Percentiles rank a stretch among this genome's conserved stretches.
Evolutionary conservation across 2,113 vertebrate species (phyloP).

Genomic region (Clarias gariepinus): DNA sequence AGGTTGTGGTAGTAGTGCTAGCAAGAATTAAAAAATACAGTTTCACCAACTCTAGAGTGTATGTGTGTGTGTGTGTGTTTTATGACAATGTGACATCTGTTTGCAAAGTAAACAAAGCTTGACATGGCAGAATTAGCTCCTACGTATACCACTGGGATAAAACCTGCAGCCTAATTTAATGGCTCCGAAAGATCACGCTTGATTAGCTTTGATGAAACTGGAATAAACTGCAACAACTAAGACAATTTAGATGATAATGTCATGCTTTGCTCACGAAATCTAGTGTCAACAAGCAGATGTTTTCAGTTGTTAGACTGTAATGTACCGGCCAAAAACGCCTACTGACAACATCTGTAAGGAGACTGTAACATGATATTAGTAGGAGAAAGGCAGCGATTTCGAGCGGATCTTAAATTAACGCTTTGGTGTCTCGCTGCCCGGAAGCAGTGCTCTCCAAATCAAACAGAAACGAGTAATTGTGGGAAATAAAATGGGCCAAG

Average conservation of each 20-base stretch:
- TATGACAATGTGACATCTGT: background rate
- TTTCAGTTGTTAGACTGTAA: background rate
- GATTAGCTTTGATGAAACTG: constrained; percentile 49
- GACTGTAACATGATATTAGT: constrained; percentile 35
- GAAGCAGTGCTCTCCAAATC: constrained; percentile 32
- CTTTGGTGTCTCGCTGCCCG: constrained; percentile 9
- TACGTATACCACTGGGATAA: constrained; percentile 22
- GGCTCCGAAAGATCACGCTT: constrained; percentile 51
- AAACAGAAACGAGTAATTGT: constrained; percentile 47
- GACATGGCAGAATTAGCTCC: constrained; percentile 48
- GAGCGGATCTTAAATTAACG: constrained; percentile 34
- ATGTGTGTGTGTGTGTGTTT: background rate
- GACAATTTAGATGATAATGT: constrained; percentile 11
- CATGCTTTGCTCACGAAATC: background rate
- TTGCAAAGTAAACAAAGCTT: constrained; percentile 36
- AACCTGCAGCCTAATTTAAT: constrained; percentile 55
- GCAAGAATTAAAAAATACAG: too few species aligned
- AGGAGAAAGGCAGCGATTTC: background rate
- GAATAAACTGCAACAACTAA: constrained; percentile 27
- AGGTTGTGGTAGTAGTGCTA: too few species aligned
- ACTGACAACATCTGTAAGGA: constrained; percentile 8
- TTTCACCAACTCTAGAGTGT: background rate
- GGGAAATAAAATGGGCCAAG: constrained; percentile 35
- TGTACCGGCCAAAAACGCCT: background rate
- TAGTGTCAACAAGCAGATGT: background rate